These are phyloP conservation scores for Eulimnadia texana DNA, from an alignment of 1,140 invertebrate species.

Conservation along the genomic window DNA sequence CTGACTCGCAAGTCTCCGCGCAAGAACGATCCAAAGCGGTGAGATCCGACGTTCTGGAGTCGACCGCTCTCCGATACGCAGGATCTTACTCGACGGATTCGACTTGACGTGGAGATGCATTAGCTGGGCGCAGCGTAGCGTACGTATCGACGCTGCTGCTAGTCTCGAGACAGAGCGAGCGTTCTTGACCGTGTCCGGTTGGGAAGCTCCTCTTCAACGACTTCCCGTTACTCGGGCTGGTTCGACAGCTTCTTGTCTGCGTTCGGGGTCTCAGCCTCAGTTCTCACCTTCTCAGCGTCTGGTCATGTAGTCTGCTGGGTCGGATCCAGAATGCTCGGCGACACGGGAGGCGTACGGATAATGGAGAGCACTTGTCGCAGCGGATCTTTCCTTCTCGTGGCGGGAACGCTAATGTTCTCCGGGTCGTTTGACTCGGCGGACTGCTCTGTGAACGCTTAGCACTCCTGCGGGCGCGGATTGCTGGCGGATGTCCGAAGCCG, in stretches of 20 bases:
- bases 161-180: constrained; percentile 54
- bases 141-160: background rate
- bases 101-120: constrained; percentile 21
- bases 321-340: constrained; percentile 13
- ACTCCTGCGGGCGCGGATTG: no score
- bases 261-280: constrained; percentile 26
- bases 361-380: constrained; percentile 11
- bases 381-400: no score
- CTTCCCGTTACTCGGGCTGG: constrained; percentile 54
- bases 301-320: constrained; percentile 5
- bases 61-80: no score
- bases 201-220: constrained; percentile 67
- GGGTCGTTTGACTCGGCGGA: no score
- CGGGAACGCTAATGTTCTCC: no score
- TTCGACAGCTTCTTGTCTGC: constrained; percentile 42
- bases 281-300: background rate
- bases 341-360: constrained; percentile 22
- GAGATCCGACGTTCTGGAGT: no score
- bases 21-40: no score
- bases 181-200: constrained; percentile 70
- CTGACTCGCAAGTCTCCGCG: constrained; percentile 19
- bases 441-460: no score
- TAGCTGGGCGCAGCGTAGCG: background rate
- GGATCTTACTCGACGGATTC: constrained; percentile 26
- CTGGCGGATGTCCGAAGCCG: no score